Evolutionary conservation across 1,140 invertebrate genomes (phyloP), one percentile per base, ranked within the genome.

Genomic region (Hetaerina americana): DNA sequence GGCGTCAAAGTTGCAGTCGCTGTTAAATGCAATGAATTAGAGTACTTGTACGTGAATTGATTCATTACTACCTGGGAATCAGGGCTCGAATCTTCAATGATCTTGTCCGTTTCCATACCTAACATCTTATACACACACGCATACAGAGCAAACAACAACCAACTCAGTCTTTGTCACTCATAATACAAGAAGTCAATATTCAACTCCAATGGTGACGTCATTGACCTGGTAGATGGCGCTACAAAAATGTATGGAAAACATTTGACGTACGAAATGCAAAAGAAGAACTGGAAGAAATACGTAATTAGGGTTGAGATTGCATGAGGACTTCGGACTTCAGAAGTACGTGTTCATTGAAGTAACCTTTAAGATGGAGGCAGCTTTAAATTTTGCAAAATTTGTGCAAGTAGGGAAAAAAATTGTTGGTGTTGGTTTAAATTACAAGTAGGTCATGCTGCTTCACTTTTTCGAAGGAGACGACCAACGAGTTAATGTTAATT

Each of bases 81-180:
- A 72, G 81, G 82, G 76, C 83, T 84, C 74, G 84, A 80, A 78
- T 87, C 86, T 78, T 87, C 85, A 78, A 85, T 83, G 73, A 84
- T 82, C 80, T 86, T 87, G 80, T 87, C 86, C 76, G 86, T 87
- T 83, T 87, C 86, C 86, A 87, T 87, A 81, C 85, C 86, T 80
- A 86, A 84, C 85, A 85, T 85, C 77, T 77, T 81, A 68, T 18
- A 72, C 72, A 27, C 73, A 74, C 5, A 72, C 73, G 69, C 73
- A 73, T 29, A 72, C 29, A 27, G 68, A 70, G 25, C 26, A 68
- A 27, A 75, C 70, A 72, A 71, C 68, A 70, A 73, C 68, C 69
- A 73, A 72, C 66, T 40, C 67, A 70, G 70, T 69, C 71, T 40
- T 28, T 72, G 68, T 70, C 70, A 27, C 70, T 57, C 67, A 28